Base-by-base conservation (phyloP, 1,140 invertebrate species). In the Drosophila lacertosa region DNA sequence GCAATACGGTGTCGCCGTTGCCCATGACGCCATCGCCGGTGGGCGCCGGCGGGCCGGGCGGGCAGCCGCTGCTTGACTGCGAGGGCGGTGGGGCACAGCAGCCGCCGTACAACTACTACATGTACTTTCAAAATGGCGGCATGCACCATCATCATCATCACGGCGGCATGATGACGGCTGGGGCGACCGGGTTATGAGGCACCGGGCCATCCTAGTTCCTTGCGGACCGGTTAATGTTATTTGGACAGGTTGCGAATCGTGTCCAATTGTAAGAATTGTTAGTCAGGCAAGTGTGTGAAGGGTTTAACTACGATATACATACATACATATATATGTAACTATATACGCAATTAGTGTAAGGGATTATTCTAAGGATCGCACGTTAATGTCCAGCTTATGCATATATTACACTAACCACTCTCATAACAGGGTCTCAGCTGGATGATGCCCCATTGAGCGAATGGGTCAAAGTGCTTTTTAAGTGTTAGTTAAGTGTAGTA, bases 71-170 rank as follows among this genome's bases (percentile, higher is more conserved):
- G 54, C 78, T 81, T 13, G 84, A 89, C 47, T 75, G 77, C 53
- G 57, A 81, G 69, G 73, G 82, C 35, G 91, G 91, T 0, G 91
- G 92, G 5, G 91, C 75, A 2, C 84, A 92, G 24, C 93, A 93
- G 32, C 93, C 94, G 84, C 94, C 95, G 59, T 95, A 95, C 81
- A 95, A 95, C 83, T 95, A 95, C 80, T 95, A 95, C 75, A 94
- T 95, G 89, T 95, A 95, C 73, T 92, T 94, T 55, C 94, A 94
- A 88, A 93, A 91, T 74, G 80, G 81, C 15, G 86, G 89, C 24
- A 91, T 91, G 89, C 89, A 89, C 65, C 82, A 91, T 50, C 91
- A 91, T 59, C 81, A 89, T 24, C 86, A 90, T 54, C 81, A 90
- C 24, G 90, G 90, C 29, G 90, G 90, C 16, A 91, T 90, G 82